These are phyloP conservation scores for Ageneiosus marmoratus DNA, from an alignment of 2,113 vertebrate species.

Conservation along the genomic window DNA sequence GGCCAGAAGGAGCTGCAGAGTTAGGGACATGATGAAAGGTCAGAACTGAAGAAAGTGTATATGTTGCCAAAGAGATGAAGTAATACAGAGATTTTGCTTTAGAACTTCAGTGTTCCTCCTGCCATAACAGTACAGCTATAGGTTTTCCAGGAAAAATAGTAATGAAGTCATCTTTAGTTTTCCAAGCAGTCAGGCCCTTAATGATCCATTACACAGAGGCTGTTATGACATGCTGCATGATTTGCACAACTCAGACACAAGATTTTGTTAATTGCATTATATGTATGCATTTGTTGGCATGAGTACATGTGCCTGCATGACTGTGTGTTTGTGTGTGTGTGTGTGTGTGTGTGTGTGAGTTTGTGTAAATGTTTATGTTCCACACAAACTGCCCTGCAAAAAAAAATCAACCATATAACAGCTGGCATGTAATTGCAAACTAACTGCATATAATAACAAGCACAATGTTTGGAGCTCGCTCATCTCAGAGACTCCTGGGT, in stretches of 20 bases:
- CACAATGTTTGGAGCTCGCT: not conserved
- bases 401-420: not conserved
- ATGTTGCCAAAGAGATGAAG: slow-evolving; percentile 43
- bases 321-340: not conserved
- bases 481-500: not conserved
- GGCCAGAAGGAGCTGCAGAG: slow-evolving; percentile 83
- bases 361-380: not conserved
- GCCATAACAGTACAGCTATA: slow-evolving; percentile 52
- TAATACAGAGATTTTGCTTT: not conserved
- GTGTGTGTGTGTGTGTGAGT: not conserved
- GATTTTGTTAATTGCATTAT: not conserved
- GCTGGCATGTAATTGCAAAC: not conserved
- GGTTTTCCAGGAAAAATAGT: slow-evolving; percentile 43
- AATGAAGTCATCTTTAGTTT: slow-evolving; percentile 55
- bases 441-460: not conserved
- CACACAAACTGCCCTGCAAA: not conserved
- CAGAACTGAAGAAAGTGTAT: slow-evolving; percentile 19
- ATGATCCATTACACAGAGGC: slow-evolving; percentile 51
- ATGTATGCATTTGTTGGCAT: not conserved
- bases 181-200: slow-evolving; percentile 53
- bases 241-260: not conserved
- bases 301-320: not conserved
- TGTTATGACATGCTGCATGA: not conserved
- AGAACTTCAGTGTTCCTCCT: not conserved
- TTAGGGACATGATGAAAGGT: slow-evolving; percentile 47